phyloP scores from a whole-genome alignment of 2,888 invertebrate genomes.

The Podabrus alpinus region DNA sequence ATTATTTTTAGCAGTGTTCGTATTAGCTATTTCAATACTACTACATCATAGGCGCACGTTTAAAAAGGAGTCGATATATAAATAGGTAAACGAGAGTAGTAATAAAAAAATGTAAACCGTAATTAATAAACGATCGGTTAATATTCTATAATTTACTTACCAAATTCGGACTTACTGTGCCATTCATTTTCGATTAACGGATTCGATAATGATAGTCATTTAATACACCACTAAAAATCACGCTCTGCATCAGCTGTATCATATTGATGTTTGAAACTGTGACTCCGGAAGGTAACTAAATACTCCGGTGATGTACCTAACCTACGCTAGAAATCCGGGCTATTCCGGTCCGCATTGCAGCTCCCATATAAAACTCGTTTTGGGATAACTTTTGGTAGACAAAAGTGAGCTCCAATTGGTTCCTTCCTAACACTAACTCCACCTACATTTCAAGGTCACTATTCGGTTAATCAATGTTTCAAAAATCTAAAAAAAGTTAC shows the following conservation, averaged over 20 bases:
- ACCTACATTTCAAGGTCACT: conserved; percentile 31
- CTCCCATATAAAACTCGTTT: conserved; percentile 42
- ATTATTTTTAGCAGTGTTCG: conserved; percentile 53
- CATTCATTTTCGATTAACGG: conserved; percentile 27
- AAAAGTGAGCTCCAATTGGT: conserved; percentile 34
- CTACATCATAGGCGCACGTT: conserved; percentile 25
- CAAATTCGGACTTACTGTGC: conserved; percentile 32
- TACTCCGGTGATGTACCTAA: conserved; percentile 30
- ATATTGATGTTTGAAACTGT: conserved; percentile 12
- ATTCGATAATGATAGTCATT: not conserved
- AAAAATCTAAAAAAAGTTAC: not conserved
- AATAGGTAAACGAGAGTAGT: conserved; percentile 14
- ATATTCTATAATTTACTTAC: conserved; percentile 20
- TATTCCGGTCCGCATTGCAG: conserved; percentile 47
- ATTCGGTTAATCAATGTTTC: conserved; percentile 37
- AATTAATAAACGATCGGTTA: not conserved
- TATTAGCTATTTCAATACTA: conserved; percentile 49
- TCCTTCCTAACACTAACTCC: conserved; percentile 28
- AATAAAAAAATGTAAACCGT: not conserved
- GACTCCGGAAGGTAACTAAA: conserved; percentile 36
- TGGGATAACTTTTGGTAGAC: conserved; percentile 30
- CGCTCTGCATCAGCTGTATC: not conserved
- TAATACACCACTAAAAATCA: not conserved
- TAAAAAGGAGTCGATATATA: conserved; percentile 22
- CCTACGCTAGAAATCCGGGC: conserved; percentile 37